These are phyloP conservation scores for Copidosoma aretas DNA, from an alignment of 2,888 invertebrate species.

Conservation along the genomic window DNA sequence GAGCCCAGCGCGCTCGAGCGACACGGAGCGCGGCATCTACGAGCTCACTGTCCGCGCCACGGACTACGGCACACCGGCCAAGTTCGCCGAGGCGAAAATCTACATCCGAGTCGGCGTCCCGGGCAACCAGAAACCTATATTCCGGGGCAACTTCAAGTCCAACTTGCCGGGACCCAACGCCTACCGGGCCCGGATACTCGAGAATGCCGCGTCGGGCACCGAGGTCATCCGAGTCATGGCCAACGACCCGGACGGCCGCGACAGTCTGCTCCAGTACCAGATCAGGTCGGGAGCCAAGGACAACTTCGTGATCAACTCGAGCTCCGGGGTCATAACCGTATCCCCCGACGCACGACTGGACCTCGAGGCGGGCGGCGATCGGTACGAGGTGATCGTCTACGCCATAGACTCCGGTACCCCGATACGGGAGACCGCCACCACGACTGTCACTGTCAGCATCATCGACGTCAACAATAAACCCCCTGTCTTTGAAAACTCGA, in stretches of 20 bases:
- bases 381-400: constrained; percentile 75
- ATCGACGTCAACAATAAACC: constrained; percentile 83
- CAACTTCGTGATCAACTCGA: constrained; percentile 78
- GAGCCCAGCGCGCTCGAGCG: constrained; percentile 73
- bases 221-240: constrained; percentile 76
- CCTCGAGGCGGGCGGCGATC: constrained; percentile 71
- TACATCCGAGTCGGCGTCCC: constrained; percentile 79
- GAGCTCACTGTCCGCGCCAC: constrained; percentile 74
- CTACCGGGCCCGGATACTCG: constrained; percentile 74
- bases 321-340: constrained; percentile 74
- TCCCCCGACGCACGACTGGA: constrained; percentile 77
- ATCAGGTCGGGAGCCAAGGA: constrained; percentile 78
- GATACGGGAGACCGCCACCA: constrained; percentile 79
- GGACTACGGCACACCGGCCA: constrained; percentile 74
- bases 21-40: constrained; percentile 78
- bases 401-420: constrained; percentile 79
- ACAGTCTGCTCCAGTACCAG: constrained; percentile 72
- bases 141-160: constrained; percentile 74
- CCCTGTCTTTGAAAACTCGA: constrained; percentile 73
- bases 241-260: constrained; percentile 80
- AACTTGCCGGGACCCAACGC: constrained; percentile 71
- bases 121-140: constrained; percentile 81
- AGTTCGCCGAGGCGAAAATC: constrained; percentile 72
- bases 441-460: constrained; percentile 75
- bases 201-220: constrained; percentile 74